A percentile compares a stretch with the other conserved stretches of the same genome.
These are phyloP conservation scores for Avahi laniger DNA, from an alignment of 2,797 vertebrate genomes.

Conservation along the genomic window DNA sequence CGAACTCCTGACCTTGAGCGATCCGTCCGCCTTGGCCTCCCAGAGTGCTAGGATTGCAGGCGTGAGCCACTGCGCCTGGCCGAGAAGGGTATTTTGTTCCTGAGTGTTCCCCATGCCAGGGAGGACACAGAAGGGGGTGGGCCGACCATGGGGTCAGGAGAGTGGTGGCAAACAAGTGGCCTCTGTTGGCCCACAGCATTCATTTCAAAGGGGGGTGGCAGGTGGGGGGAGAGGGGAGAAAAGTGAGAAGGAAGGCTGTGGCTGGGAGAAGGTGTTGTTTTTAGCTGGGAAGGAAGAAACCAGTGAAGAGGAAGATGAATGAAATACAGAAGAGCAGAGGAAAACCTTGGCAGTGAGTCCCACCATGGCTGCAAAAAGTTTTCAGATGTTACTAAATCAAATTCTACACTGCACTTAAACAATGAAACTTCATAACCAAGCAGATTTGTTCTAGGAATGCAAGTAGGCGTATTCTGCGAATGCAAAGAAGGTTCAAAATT, in stretches of 20 bases:
- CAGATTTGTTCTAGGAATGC: not conserved
- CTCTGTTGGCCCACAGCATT: not conserved
- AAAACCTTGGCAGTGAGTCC: not conserved
- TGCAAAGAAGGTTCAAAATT: not conserved
- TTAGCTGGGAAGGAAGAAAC: not conserved
- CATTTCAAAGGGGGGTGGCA: not conserved
- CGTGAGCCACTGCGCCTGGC: too few relatives aligned
- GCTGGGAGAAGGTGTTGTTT: not conserved
- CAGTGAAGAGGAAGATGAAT: not conserved
- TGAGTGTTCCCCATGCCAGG: not conserved
- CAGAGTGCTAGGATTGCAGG: too few relatives aligned
- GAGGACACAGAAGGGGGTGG: accelerated
- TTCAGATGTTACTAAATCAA: not conserved
- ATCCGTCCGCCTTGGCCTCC: too few relatives aligned
- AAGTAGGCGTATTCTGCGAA: not conserved
- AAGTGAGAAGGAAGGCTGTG: not conserved
- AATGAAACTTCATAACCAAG: not conserved
- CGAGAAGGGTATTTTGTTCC: not conserved
- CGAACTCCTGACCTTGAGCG: too few relatives aligned
- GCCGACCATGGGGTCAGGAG: not conserved
- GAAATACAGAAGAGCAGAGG: not conserved
- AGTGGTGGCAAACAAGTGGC: not conserved
- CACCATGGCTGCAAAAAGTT: too few relatives aligned
- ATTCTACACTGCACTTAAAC: not conserved
- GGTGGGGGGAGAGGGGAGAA: not conserved